Base-by-base conservation (phyloP, 2,113 vertebrate species). In the Girardinichthys multiradiatus region DNA sequence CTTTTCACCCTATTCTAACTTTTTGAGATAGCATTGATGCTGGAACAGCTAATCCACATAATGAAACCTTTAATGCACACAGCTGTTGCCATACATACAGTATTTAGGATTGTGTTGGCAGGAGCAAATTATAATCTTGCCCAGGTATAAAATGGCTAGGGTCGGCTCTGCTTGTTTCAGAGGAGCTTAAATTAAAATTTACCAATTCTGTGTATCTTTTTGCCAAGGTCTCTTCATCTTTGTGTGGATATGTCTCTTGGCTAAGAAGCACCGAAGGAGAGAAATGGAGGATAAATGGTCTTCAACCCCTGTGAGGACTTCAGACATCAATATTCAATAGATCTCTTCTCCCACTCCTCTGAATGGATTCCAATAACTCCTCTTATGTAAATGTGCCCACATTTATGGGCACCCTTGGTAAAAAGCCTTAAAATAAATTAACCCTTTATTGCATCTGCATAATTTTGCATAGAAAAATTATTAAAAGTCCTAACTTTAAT, bases 221-320 rank as follows among this genome's bases (percentile, higher is more conserved):
- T 19, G 8, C 0, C n/a, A 60, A 77, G 28, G 24, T 61, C 54
- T 71, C 37, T 65, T 64, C 19, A 31, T 72, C 39, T 77, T 71
- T 57, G 17, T 77, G 28, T 77, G 61, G 19, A 70, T 70, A 37
- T 37, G n/a, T 19, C 29, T 71, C 19, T 51, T 29, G 19, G 28
- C 54, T 4, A 8, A 72, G 63, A 78, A 62, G 57, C 69, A 0
- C 27, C 51, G 2, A 42, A 62, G 27, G 33, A 61, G 27, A 1
- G 39, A 61, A 12, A 67, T 12, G 64, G 64, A 74, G 37, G 28
- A 60, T 3, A 70, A 64, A 70, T 17, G 48, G 57, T 48, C 42
- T 64, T 74, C 64, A 33, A 21, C 37, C 31, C 24, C 37, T 7
- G 15, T 35, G n/a, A 27, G 9, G 29, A 59, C 5, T 31, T 74